Base-by-base conservation (phyloP, 2,888 invertebrate species). In the Mellilla xanthometata region DNA sequence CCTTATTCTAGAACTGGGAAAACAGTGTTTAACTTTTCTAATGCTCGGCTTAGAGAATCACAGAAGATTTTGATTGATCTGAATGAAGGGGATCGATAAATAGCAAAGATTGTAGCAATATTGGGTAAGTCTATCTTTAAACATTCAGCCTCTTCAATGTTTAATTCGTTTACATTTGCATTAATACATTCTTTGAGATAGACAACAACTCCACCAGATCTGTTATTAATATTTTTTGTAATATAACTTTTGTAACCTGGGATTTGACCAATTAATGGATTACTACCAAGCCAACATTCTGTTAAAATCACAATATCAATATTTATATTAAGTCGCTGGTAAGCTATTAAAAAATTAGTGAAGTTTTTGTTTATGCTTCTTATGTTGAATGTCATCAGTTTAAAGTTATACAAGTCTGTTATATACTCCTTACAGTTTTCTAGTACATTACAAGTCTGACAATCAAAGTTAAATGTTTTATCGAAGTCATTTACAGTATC, bases 401-500 rank as follows among this genome's bases (percentile, higher is more conserved):
- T 31, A 5, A 31, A 19, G 15, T 15, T 31, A 10, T 31, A 6
- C 15, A 8, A 9, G 2, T 31, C 4, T 1, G 15, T 31, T 3
- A 31, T 9, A 7, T 23, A 23, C 15, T 31, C 12, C 0, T 3
- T 31, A 10, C 31, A 31, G n/a, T 19, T 9, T 12, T 31, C 31
- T 13, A 31, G 4, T 5, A 19, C 1, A 3, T 31, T 15, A 12
- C 31, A 31, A 15, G 19, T 31, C 31, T 9, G 31, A 5, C 31
- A 31, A 31, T 31, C 15, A 5, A 31, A 15, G 1, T 12, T 1
- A 9, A 19, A 15, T 13, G 31, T 2, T 5, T 10, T 31, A 10
- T 31, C 31, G 7, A 31, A 12, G 3, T 31, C 31, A 4, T 31
- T 19, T 15, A 31, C 31, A 31, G 31, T 31, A 19, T 31, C 31